Base-by-base conservation (phyloP, 2,888 invertebrate genomes). In the Ptychoptera contaminata region DNA sequence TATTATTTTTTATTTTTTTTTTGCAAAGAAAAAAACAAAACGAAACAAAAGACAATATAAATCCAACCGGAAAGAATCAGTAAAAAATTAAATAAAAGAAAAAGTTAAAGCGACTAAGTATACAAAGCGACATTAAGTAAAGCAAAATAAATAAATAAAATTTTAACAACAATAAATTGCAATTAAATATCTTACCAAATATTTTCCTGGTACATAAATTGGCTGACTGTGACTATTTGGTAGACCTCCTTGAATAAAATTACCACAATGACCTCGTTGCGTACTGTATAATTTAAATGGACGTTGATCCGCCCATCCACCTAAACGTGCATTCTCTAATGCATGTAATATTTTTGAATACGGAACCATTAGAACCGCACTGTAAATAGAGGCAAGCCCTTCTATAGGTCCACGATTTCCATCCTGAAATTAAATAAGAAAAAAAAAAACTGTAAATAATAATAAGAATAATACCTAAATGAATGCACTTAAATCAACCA, bases 121-220 rank as follows among this genome's bases (percentile, higher is more conserved):
- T 7, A 23, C 23, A 23, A 23, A 23, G 23, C 23, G 23, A 23
- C 23, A 23, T 23, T 23, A 23, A n/a, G n/a, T n/a, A n/a, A n/a
- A n/a, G n/a, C n/a, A n/a, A n/a, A n/a, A n/a, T n/a, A n/a, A n/a
- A n/a, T n/a, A n/a, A 23, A 23, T 23, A 23, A 23, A 23, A 23
- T 7, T 23, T 23, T 23, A 23, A 23, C 3, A 7, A 23, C 23
- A 23, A 23, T 23, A 23, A 23, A 23, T 23, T 23, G 23, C 23
- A 23, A 23, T 23, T 23, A 23, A 23, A 23, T 23, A 51, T 68
- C 78, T 78, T 67, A 83, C 84, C 71, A 81, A 82, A 69, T 85
- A 84, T 70, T 84, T 84, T 60, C 84, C 84, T 56, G 84, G 84
- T 55, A 81, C 82, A 63, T 84, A 84, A 63, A 83, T 79, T 46